Conservation (phyloP, 2,113 vertebrate species). For the Petromus typicus region DNA sequence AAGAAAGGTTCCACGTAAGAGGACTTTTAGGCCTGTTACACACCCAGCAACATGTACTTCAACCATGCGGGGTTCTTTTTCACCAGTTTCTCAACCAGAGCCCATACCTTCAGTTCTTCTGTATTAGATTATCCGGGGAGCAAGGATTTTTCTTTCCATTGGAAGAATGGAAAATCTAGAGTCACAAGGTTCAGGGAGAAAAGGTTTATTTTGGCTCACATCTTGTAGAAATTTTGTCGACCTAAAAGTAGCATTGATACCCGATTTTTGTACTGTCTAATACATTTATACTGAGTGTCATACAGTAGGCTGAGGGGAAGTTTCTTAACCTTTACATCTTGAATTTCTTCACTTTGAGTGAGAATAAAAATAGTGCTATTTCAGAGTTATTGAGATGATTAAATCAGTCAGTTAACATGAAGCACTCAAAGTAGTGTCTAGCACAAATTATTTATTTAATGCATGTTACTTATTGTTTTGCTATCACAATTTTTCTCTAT, state of each 20-base stretch:
- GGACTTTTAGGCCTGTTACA: not conserved
- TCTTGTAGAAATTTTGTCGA: slow-evolving; percentile 2
- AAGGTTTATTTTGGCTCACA: too few species aligned
- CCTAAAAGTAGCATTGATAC: not conserved
- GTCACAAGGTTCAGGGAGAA: not conserved
- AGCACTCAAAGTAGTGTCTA: not conserved
- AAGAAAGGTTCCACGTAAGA: not conserved
- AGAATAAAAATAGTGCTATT: not conserved
- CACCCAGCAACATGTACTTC: not conserved
- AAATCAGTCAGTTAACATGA: not conserved
- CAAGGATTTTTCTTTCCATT: not conserved
- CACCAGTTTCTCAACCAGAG: not conserved
- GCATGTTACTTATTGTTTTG: not conserved
- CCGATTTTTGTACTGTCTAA: not conserved
- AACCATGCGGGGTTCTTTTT: not conserved
- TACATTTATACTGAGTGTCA: not conserved
- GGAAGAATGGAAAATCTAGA: not conserved
- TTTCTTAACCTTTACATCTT: not conserved
- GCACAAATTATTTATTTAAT: not conserved
- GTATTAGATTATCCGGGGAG: not conserved
- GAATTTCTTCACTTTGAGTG: not conserved
- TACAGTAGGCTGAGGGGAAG: not conserved
- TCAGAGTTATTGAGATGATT: not conserved
- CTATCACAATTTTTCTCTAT: not conserved
- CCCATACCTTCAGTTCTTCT: not conserved